Conservation (phyloP, 2,888 invertebrate species). For the Ctena decussata region DNA sequence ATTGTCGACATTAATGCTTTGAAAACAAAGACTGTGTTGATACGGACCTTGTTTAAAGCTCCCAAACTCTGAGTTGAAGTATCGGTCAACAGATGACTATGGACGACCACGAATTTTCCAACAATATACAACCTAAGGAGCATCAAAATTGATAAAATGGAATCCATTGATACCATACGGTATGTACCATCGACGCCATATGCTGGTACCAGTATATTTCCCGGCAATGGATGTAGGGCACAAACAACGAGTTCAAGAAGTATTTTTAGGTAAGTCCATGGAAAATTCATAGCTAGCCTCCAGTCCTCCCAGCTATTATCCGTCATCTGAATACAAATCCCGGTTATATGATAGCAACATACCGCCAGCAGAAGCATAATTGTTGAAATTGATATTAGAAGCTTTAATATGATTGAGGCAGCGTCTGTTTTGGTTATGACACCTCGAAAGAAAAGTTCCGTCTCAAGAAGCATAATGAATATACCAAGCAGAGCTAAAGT, state of each 20-base stretch:
- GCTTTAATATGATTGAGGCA: conserved; percentile 70
- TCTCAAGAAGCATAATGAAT: conserved; percentile 76
- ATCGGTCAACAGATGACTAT: conserved; percentile 74
- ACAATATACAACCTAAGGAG: conserved; percentile 75
- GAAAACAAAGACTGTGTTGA: conserved; percentile 81
- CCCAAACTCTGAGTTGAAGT: conserved; percentile 80
- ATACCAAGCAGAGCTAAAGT: conserved; percentile 72
- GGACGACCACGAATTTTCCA: conserved; percentile 77
- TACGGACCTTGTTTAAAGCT: conserved; percentile 79
- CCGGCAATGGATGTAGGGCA: conserved; percentile 77
- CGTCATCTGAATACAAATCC: conserved; percentile 75
- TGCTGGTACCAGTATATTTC: conserved; percentile 64
- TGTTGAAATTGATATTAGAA: conserved; percentile 72
- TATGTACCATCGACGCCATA: conserved; percentile 64
- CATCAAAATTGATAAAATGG: conserved; percentile 79
- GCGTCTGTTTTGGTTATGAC: conserved; percentile 64
- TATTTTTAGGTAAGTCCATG: conserved; percentile 69
- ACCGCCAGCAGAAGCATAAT: conserved; percentile 68
- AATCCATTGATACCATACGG: conserved; percentile 72
- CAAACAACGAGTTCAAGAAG: conserved; percentile 73
- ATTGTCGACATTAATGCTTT: conserved; percentile 80
- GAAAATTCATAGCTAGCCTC: conserved; percentile 72
- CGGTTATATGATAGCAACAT: conserved; percentile 71
- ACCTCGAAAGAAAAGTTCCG: conserved; percentile 70
- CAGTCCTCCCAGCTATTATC: conserved; percentile 79